Evolutionary conservation across 2,888 invertebrate species (phyloP).

Genomic region (Drosophila flavopinicola): DNA sequence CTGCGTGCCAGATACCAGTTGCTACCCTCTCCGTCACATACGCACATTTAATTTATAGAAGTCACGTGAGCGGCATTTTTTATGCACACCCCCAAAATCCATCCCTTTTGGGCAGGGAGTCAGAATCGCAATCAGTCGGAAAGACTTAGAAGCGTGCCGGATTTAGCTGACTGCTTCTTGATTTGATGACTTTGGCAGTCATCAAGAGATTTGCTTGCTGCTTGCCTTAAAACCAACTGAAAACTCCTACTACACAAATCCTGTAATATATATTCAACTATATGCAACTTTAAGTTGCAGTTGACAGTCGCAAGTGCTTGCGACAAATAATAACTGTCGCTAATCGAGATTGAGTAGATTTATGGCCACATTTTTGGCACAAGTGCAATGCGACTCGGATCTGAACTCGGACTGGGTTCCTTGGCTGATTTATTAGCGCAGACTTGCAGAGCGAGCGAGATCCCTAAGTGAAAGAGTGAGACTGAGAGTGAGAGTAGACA

Average conservation of each 20-base stretch:
- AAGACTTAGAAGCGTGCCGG: slow-evolving; percentile 45
- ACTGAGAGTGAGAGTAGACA: slow-evolving; percentile 30
- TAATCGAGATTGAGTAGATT: slow-evolving; percentile 74
- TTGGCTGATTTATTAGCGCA: slow-evolving; percentile 51
- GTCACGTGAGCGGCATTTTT: slow-evolving; percentile 75
- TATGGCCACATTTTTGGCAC: slow-evolving; percentile 43
- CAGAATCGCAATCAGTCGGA: slow-evolving; percentile 45
- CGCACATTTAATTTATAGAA: slow-evolving; percentile 73
- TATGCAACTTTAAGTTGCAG: slow-evolving; percentile 13
- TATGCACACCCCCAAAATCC: slow-evolving; percentile 33
- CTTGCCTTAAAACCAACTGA: slow-evolving; percentile 16
- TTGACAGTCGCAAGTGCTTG: slow-evolving; percentile 47
- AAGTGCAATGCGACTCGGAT: slow-evolving; percentile 57
- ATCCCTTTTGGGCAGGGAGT: background rate
- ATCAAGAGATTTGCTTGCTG: slow-evolving; percentile 38
- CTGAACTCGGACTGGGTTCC: slow-evolving; percentile 22
- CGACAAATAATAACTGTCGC: slow-evolving; percentile 72
- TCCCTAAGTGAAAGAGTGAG: background rate
- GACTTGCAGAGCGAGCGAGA: slow-evolving; percentile 1
- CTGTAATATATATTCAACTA: background rate
- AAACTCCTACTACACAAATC: background rate
- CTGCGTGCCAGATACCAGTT: slow-evolving; percentile 29
- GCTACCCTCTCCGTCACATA: slow-evolving; percentile 15
- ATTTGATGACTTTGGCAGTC: slow-evolving; percentile 64
- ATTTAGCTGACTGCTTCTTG: slow-evolving; percentile 48